These are phyloP conservation scores for Drosophila mimetica DNA, from an alignment of 2,888 invertebrate genomes.

Conservation along the genomic window DNA sequence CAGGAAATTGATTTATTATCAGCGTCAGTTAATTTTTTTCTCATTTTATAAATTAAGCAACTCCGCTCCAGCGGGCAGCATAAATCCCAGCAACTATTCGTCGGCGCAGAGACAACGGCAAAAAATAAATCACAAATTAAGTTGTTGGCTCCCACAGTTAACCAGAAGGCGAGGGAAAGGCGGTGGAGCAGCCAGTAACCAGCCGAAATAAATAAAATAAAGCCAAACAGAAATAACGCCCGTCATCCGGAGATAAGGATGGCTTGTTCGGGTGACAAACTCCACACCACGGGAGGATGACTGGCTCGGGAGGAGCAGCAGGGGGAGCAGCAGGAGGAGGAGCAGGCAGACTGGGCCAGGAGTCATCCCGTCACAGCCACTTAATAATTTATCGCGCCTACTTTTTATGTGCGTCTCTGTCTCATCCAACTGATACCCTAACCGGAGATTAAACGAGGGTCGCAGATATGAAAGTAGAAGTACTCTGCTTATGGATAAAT, in stretches of 20 bases:
- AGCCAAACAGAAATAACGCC: conserved; percentile 46
- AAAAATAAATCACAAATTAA: conserved; percentile 75
- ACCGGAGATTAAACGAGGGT: neutral
- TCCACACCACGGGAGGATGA: conserved; percentile 51
- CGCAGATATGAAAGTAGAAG: neutral
- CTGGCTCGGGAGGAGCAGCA: conserved; percentile 8
- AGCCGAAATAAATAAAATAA: conserved; percentile 35
- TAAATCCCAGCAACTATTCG: conserved; percentile 54
- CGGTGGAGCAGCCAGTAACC: conserved; percentile 14
- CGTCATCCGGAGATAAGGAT: conserved; percentile 68
- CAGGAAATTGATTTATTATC: conserved; percentile 80
- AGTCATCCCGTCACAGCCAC: conserved; percentile 50
- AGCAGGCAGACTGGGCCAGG: conserved; percentile 36
- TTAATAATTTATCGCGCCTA: conserved; percentile 71
- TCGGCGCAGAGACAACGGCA: conserved; percentile 14
- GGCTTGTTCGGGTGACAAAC: conserved; percentile 51
- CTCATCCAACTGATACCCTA: conserved; percentile 18
- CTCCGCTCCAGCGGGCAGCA: conserved; percentile 56
- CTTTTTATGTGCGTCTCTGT: conserved; percentile 32
- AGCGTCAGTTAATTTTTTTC: conserved; percentile 72
- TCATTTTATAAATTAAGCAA: conserved; percentile 67
- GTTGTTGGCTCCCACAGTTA: conserved; percentile 81
- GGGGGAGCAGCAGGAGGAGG: neutral
- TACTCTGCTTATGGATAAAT: neutral
- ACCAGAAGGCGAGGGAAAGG: conserved; percentile 48